Conservation (phyloP, 2,888 invertebrate species). For the Cepaea hortensis region DNA sequence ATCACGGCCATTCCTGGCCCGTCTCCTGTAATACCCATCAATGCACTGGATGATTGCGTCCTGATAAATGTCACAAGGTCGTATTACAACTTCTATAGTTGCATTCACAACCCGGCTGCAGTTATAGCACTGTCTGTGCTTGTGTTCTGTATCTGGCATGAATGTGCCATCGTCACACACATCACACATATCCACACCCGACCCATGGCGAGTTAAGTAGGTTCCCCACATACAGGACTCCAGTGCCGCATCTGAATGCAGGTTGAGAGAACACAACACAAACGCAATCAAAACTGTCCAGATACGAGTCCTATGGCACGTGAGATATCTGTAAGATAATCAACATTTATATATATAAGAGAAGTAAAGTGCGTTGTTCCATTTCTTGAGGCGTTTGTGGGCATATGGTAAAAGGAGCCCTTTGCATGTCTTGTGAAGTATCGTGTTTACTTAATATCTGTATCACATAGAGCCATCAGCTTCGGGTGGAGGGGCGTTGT, state of each 20-base stretch:
- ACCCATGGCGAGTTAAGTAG: constrained; percentile 5
- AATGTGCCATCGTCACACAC: background rate
- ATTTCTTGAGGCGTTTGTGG: no score
- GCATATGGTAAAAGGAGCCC: no score
- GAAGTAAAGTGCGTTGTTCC: no score
- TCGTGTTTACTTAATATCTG: no score
- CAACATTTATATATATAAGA: background rate
- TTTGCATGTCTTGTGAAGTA: no score
- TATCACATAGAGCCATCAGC: no score
- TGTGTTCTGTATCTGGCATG: background rate
- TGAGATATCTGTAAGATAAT: background rate
- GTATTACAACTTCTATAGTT: background rate
- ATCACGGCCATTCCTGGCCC: background rate
- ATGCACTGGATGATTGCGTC: constrained; percentile 1
- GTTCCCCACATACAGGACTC: background rate
- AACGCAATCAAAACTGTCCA: background rate
- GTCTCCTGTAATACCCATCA: background rate
- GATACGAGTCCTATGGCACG: background rate
- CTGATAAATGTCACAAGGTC: background rate
- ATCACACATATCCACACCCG: background rate
- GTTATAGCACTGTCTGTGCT: background rate
- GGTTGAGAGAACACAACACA: background rate
- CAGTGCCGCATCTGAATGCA: background rate
- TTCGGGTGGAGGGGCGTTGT: no score
- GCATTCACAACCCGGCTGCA: background rate